Evolutionary conservation across 2,888 invertebrate species (phyloP), one percentile per base, ranked within the genome.

Genomic region (Oasisia sp.): DNA sequence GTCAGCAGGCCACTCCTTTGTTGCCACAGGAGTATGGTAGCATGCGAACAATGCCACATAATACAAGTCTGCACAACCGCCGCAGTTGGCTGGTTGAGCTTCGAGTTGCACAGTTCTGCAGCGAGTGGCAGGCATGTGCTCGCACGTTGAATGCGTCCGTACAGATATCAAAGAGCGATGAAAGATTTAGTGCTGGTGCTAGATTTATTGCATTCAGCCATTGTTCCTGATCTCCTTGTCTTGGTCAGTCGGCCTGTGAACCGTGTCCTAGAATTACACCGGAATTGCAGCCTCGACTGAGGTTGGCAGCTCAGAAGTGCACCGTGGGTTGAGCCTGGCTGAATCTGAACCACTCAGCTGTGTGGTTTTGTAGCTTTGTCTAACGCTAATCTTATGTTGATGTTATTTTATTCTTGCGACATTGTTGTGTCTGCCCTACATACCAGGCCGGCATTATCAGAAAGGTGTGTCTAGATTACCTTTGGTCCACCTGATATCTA

Each of bases 151-250:
- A 74, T 74, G 27, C 74, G n/a, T 74, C 74, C 74, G 27, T 74
- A 74, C 74, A 74, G 19, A 74, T 74, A 74, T 74, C 27, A 74
- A 27, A 74, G 74, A 74, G 27, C 74, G 74, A 74, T 74, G 74
- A 74, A 74, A 74, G 74, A 7, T 74, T 74, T 74, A 27, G 74
- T 74, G 74, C 74, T 74, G 74, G 74, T 19, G 27, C 74, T 74
- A 74, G 74, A n/a, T 74, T 74, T 74, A 74, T 74, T 74, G 74
- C 74, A n/a, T 74, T 74, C 74, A 74, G 74, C 74, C 74, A 74
- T 74, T 74, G 74, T 74, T 74, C 27, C 27, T 74, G 74, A 7
- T 27, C 74, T 74, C 74, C 74, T 74, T 74, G 74, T 74, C 74
- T 74, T 74, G 74, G 7, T 74, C 74, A 27, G n/a, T 74, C 1